Evolutionary conservation across 2,113 vertebrate species (phyloP), one percentile per base, ranked within the genome.

Genomic region (Entelurus aequoreus): DNA sequence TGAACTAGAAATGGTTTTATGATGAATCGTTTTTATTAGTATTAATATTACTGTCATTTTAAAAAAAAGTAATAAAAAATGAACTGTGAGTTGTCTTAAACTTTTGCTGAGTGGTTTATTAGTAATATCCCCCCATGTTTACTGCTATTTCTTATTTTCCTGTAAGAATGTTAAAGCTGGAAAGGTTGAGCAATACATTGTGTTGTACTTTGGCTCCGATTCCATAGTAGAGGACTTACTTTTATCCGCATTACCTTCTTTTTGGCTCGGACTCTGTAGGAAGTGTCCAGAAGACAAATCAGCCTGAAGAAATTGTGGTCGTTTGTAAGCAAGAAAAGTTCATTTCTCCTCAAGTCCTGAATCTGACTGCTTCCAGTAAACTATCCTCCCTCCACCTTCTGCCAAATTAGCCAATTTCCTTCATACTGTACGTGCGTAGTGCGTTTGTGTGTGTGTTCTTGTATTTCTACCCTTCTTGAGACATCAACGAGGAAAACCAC

Each of bases 121-220:
- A 62, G 19, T 69, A 50, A 48, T 56, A 51, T 55, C 19, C 35
- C 40, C 16, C 19, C 44, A 49, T 15, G 47, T 66, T 2, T 58
- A 56, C 75, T 15, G 19, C 11, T n/a, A 38, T 14, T 38, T 60
- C 40, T 44, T 53, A 9, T 21, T 44, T 19, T 16, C 3, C 1
- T 15, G 14, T 60, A 10, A 60, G 50, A 11, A 52, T 63, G 48
- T 58, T 12, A 35, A 54, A 56, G 47, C 13, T 51, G 19, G 50
- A 47, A 37, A 46, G 57, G 19, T 65, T 69, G 21, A 69, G 55
- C 50, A 57, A 67, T 12, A 6, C 9, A 46, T 14, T 54, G 53
- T 15, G 15, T 14, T 54, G 53, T n/a, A 50, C 46, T 62, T 48
- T 72, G 70, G 63, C 72, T 78, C 60, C 35, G 48, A 21, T 71